Evolutionary conservation across 2,113 vertebrate species (phyloP).

Genomic region (Ameiurus melas): DNA sequence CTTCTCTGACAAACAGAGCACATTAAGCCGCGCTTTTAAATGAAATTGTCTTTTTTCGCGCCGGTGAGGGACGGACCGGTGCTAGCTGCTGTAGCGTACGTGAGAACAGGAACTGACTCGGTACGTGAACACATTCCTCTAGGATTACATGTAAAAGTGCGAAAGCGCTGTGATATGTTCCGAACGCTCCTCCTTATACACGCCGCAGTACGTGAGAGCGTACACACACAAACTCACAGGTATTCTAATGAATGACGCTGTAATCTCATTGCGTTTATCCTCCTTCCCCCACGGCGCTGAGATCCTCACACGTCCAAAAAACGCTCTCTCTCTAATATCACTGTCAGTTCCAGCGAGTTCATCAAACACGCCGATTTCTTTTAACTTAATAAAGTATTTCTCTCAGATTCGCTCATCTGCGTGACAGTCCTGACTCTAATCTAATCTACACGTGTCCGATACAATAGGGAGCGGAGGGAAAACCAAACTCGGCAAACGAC

Average conservation of each 20-base stretch:
- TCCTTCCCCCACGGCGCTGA: background rate
- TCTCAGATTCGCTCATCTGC: background rate
- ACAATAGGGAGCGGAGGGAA: slow-evolving; percentile 5
- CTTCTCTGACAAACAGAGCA: background rate
- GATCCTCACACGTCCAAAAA: background rate
- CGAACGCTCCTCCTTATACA: background rate
- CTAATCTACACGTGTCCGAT: slow-evolving; percentile 11
- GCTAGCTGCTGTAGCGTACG: background rate
- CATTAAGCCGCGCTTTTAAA: background rate
- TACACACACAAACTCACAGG: background rate
- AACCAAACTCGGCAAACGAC: slow-evolving; percentile 12
- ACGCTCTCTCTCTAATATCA: background rate
- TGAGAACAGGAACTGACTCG: background rate
- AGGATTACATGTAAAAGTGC: background rate
- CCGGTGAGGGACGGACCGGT: background rate
- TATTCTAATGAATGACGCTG: background rate
- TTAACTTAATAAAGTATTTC: slow-evolving; percentile 33
- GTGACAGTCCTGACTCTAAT: slow-evolving; percentile 8
- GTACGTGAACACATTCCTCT: background rate
- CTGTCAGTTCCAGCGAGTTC: slow-evolving; percentile 21
- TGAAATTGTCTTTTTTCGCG: background rate
- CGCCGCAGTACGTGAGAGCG: background rate
- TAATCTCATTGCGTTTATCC: background rate
- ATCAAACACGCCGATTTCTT: slow-evolving; percentile 17
- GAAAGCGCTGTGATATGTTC: background rate